A percentile compares a stretch with the other conserved stretches of the same genome.
phyloP scores from a whole-genome alignment of 2,113 vertebrate genomes.

The Mobula hypostoma region DNA sequence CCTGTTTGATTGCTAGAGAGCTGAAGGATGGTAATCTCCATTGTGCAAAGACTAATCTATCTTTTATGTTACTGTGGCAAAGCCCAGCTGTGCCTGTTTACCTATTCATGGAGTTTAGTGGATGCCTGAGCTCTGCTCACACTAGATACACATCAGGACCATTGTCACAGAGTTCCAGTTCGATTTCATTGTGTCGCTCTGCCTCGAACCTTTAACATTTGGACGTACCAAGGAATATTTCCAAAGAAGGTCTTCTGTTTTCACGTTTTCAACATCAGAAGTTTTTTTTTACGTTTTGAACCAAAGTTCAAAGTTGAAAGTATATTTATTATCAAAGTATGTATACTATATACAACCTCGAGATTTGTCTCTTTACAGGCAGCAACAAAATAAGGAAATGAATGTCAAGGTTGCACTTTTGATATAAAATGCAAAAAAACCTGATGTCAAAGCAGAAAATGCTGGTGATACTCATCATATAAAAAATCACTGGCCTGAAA shows the following conservation, averaged over 20 bases:
- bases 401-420: no score
- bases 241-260: neutral
- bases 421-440: neutral
- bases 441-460: no score
- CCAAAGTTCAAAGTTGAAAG: no score
- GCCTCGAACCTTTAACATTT: neutral
- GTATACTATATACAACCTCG: no score
- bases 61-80: slow-evolving; percentile 76
- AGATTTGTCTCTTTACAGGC: no score
- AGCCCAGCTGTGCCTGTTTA: slow-evolving; percentile 70
- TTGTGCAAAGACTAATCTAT: slow-evolving; percentile 73
- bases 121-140: slow-evolving; percentile 47
- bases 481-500: no score
- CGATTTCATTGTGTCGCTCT: neutral
- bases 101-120: slow-evolving; percentile 62
- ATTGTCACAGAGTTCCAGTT: slow-evolving; percentile 35
- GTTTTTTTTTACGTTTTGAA: no score
- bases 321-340: no score
- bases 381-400: no score
- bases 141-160: slow-evolving; percentile 50
- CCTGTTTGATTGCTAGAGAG: slow-evolving; percentile 62
- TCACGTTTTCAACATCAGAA: no score
- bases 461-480: no score
- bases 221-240: no score
- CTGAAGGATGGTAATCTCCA: slow-evolving; percentile 67